A percentile compares a stretch with the other conserved stretches of the same genome.
Evolutionary conservation across 2,797 vertebrate species (phyloP).

Genomic region (Leptoclinus maculatus): DNA sequence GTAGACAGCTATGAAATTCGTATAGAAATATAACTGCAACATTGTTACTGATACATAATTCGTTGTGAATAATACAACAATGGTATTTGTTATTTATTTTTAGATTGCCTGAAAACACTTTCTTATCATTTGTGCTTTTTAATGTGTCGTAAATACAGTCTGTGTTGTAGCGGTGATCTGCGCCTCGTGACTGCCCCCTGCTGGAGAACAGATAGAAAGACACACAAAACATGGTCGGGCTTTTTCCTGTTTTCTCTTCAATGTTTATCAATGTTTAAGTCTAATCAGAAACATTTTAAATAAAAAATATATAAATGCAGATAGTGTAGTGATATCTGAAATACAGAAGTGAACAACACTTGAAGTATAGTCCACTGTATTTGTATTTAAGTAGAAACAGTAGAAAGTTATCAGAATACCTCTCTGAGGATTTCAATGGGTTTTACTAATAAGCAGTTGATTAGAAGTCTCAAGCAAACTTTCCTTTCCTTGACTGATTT

Average conservation of each 20-base stretch:
- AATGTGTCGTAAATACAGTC: background rate
- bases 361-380: background rate
- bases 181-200: slow-evolving; percentile 43
- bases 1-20: background rate
- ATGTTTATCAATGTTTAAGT: too few relatives aligned
- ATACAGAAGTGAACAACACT: too few relatives aligned
- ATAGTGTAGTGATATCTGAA: too few relatives aligned
- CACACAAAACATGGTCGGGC: background rate
- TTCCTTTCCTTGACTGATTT: background rate
- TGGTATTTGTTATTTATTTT: background rate
- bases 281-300: too few relatives aligned
- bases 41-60: background rate
- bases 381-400: too few relatives aligned
- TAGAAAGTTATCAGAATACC: too few relatives aligned
- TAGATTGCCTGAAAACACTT: background rate
- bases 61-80: background rate
- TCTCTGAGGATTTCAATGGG: too few relatives aligned
- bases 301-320: too few relatives aligned
- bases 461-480: background rate
- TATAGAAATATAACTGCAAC: background rate
- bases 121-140: background rate
- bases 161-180: background rate
- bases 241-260: background rate
- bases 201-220: slow-evolving; percentile 8
- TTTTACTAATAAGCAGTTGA: too few relatives aligned